Base-by-base conservation (phyloP, 2,797 vertebrate genomes). In the Danio tinwini region DNA sequence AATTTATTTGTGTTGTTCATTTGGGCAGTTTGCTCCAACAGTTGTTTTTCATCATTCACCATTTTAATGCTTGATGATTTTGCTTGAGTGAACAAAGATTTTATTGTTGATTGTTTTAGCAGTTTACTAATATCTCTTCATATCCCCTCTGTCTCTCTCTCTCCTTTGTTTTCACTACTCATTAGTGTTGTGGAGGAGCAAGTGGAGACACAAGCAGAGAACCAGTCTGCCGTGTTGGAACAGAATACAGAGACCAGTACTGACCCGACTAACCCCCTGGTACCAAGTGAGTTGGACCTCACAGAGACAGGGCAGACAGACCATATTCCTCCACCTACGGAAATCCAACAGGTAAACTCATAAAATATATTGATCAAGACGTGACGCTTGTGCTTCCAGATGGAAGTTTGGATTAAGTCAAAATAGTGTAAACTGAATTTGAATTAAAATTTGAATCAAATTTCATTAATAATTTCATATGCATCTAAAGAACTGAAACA, bases 141-240 rank as follows among this genome's bases (percentile, higher is more conserved):
- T 37, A 7, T 19, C 49, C 55, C 16, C 12, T 40, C 44, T 6
- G 3, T 76, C 39, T 59, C 45, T 65, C 7, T 63, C 53, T 39
- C 56, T 1, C 19, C 29, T 29, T 29, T 29, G 29, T 29, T 29
- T 29, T 63, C 3, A 29, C 29, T 29, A 29, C 13, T 71, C 61
- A 17, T 39, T 65, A 94, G 92, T 73, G 84, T 77, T 79, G 85
- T 86, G 11, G 89, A 91, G 80, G 85, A 85, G 71, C 87, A 73
- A 70, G n/a, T 1, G 0, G 29, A 70, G 12, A 70, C 67, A 7
- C 47, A 62, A 47, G 17, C 73, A 83, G 90, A 92, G 65, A 88
- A 90, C 81, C 84, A 81, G 78, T 81, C 17, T 17, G 74, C 69
- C 13, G 87, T 88, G 44, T 85, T 87, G 81, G 88, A 59, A 39